Evolutionary conservation across 2,888 invertebrate genomes (phyloP).

Genomic region (Xanthorhoe designata): DNA sequence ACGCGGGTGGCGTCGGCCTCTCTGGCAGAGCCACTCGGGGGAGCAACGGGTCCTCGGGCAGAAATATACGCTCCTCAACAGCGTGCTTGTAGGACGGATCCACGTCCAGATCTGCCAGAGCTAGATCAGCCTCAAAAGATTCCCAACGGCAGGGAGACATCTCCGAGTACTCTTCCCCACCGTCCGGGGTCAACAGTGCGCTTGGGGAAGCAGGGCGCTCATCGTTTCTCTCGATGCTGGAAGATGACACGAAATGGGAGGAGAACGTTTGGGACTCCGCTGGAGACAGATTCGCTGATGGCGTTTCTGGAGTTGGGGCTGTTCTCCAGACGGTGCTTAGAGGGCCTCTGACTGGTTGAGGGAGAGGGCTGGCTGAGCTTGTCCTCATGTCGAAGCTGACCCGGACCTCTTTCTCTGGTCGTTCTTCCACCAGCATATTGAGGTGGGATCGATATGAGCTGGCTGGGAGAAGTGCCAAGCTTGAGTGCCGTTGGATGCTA

Average conservation of each 20-base stretch:
- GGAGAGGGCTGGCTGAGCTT: constrained; percentile 66
- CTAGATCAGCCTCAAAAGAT: constrained; percentile 86
- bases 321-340: constrained; percentile 78
- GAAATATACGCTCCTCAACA: constrained; percentile 86
- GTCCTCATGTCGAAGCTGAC: constrained; percentile 79
- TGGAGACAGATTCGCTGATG: constrained; percentile 87
- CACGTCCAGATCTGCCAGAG: constrained; percentile 86
- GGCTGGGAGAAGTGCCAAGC: constrained; percentile 78
- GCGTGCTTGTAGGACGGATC: constrained; percentile 87
- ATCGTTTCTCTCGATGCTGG: constrained; percentile 78
- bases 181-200: constrained; percentile 86
- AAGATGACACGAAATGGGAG: constrained; percentile 86
- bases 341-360: constrained; percentile 75
- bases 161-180: constrained; percentile 75
- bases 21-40: constrained; percentile 82
- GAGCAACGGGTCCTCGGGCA: constrained; percentile 85
- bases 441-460: constrained; percentile 81
- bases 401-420: constrained; percentile 77
- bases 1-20: constrained; percentile 85
- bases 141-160: constrained; percentile 86
- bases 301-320: constrained; percentile 88
- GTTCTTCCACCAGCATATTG: constrained; percentile 80
- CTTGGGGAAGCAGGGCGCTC: constrained; percentile 83
- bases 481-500: constrained; percentile 79
- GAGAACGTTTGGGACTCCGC: constrained; percentile 87